Evolutionary conservation across 1,140 invertebrate genomes (phyloP).

Genomic region (Procambarus virginalis): DNA sequence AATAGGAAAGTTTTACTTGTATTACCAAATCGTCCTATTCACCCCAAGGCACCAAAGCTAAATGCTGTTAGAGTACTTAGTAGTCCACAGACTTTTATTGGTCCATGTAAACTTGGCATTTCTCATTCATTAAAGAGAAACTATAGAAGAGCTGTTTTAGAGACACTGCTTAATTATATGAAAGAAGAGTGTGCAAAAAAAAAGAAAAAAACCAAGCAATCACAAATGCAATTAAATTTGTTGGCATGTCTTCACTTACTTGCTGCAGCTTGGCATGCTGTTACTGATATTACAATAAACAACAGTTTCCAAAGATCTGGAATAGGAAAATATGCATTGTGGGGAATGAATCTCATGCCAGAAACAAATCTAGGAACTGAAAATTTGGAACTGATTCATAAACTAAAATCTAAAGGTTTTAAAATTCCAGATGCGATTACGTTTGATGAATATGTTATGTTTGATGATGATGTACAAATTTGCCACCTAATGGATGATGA

Average conservation of each 20-base stretch:
- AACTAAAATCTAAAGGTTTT: conserved; percentile 64
- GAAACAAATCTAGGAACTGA: conserved; percentile 66
- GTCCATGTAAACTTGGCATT: conserved; percentile 65
- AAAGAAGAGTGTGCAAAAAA: conserved; percentile 55
- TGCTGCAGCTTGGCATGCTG: conserved; percentile 66
- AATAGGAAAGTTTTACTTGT: conserved; percentile 67
- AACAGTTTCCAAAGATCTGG: conserved; percentile 67
- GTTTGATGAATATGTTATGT: conserved; percentile 69
- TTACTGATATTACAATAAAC: conserved; percentile 59
- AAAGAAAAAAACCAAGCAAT: conserved; percentile 40
- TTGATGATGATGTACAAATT: conserved; percentile 68
- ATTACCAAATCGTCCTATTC: conserved; percentile 55
- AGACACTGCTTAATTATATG: conserved; percentile 54
- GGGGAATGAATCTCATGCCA: conserved; percentile 62
- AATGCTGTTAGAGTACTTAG: conserved; percentile 62
- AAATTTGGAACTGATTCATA: conserved; percentile 67
- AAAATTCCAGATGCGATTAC: conserved; percentile 65
- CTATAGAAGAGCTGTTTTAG: conserved; percentile 64
- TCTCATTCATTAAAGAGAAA: conserved; percentile 64
- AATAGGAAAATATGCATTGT: conserved; percentile 66
- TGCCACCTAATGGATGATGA: conserved; percentile 69
- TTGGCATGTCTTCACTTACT: conserved; percentile 62
- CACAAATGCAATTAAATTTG: conserved; percentile 53
- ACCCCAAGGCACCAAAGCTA: conserved; percentile 61
- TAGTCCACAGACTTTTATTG: conserved; percentile 60